Evolutionary conservation across 1,140 invertebrate genomes (phyloP), one percentile per base, ranked within the genome.

Genomic region (Neodiprion virginianus): DNA sequence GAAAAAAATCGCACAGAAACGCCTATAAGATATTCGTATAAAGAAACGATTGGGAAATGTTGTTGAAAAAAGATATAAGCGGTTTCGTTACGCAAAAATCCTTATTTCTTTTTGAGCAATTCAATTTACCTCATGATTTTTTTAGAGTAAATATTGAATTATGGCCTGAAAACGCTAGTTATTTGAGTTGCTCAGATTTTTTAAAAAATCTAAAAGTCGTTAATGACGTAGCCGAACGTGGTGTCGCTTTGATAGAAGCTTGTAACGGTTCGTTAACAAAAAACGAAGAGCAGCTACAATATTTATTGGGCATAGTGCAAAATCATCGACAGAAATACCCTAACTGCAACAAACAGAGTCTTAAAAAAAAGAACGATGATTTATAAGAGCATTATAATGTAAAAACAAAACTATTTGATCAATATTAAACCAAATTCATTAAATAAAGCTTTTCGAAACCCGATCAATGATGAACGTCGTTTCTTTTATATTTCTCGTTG

Each of bases 21-120:
- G 17, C 17, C 17, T 21, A 21, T 21, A 21, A 21, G 17, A 21
- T 21, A 21, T 21, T 21, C 17, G 17, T 21, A 21, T 21, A 21
- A 21, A 21, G 17, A 21, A 21, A 21, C 17, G 17, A 21, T 21
- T 21, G 17, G 17, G 17, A 21, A 21, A 21, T 21, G 17, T 21
- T 21, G 17, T 21, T 21, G 17, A 21, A 21, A 21, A 0, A 21
- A 21, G 17, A 21, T 21, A 21, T 21, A 21, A 21, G 17, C 17
- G 78, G 85, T 68, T 68, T n/a, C n/a, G 21, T 70, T 28, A 40
- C 69, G 1, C 21, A 70, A 70, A n/a, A 70, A 70, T 70, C 69
- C 7, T 7, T 70, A 48, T 70, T 70, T 47, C 69, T 47, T 70
- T 70, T 70, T 28, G 11, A 70, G 28, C 28, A 70, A 70, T 70